A percentile compares a stretch with the other conserved stretches of the same genome.
Evolutionary conservation across 1,140 invertebrate genomes (phyloP).

Genomic region (Pogonognathellus flavescens): DNA sequence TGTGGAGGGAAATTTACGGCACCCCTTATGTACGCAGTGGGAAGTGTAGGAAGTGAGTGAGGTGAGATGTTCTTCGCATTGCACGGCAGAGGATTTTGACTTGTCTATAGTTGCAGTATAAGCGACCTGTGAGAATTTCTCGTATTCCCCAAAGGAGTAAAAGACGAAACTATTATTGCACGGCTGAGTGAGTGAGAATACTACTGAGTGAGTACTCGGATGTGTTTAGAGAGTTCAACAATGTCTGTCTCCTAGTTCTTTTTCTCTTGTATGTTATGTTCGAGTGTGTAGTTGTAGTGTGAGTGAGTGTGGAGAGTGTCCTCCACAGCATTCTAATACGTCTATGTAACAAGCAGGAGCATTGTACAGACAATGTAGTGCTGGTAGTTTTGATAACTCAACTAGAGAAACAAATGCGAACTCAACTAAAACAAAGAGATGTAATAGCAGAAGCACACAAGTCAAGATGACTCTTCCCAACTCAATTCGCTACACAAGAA

Average conservation of each 20-base stretch:
- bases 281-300: no score
- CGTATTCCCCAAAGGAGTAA: slow-evolving; percentile 21
- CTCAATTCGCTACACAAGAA: neutral
- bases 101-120: no score
- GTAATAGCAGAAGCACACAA: slow-evolving; percentile 11
- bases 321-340: no score
- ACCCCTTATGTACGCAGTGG: no score
- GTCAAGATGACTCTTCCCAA: slow-evolving; percentile 5
- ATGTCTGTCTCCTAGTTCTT: neutral
- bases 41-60: neutral
- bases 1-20: no score
- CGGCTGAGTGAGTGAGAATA: slow-evolving; percentile 43
- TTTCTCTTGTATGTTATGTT: neutral
- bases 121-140: neutral
- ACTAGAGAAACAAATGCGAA: slow-evolving; percentile 29
- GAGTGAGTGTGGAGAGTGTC: no score
- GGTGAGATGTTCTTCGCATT: no score
- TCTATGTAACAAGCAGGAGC: no score
- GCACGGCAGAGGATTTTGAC: no score
- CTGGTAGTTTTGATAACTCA: slow-evolving; percentile 30
- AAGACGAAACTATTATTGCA: slow-evolving; percentile 44
- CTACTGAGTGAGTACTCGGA: neutral
- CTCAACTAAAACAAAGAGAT: slow-evolving; percentile 36
- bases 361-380: no score
- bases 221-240: neutral